Evolutionary conservation across 2,113 vertebrate species (phyloP), one percentile per base, ranked within the genome.

Genomic region (Paraplagusia blochii): DNA sequence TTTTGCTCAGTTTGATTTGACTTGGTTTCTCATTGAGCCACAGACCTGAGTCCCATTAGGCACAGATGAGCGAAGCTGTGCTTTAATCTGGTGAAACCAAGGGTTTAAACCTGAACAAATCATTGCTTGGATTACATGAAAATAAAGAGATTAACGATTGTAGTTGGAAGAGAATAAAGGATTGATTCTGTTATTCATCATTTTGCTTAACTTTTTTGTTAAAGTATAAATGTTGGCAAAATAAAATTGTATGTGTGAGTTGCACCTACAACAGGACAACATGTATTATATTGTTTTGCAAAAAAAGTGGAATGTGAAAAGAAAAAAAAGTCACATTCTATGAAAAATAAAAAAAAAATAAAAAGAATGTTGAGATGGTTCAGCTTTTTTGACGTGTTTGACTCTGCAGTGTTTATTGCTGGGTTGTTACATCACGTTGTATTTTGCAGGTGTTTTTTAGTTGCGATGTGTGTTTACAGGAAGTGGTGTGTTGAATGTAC

Each of bases 121-220:
- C 66, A 57, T 59, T 50, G 43, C 53, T 36, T 52, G 63, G 70
- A 70, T 81, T 65, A 63, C 49, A 58, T 61, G 17, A 52, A 78
- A 72, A 80, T 77, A 66, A 67, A 56, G 64, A 51, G 76, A 80
- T 80, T 80, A 72, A 68, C 67, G 65, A 47, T 19, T 48, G 40
- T 43, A 66, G 44, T 18, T 46, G 53, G 51, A 63, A 44, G 33
- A 16, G 58, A 49, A 56, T 70, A 7, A 1, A 44, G 59, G 11
- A 66, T 38, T 29, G 22, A 36, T 47, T 29, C 22, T 29, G 22
- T 29, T 2, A 29, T 29, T 6, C 22, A 29, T 29, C 22, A 4
- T 29, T 29, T 29, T 29, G 6, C 22, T 29, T 29, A n/a, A n/a
- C n/a, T 29, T 4, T 4, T 29, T 29, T 29, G 22, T 29, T 2